Conservation (phyloP, 2,797 vertebrate genomes). For the Zenarchopterus dispar region DNA sequence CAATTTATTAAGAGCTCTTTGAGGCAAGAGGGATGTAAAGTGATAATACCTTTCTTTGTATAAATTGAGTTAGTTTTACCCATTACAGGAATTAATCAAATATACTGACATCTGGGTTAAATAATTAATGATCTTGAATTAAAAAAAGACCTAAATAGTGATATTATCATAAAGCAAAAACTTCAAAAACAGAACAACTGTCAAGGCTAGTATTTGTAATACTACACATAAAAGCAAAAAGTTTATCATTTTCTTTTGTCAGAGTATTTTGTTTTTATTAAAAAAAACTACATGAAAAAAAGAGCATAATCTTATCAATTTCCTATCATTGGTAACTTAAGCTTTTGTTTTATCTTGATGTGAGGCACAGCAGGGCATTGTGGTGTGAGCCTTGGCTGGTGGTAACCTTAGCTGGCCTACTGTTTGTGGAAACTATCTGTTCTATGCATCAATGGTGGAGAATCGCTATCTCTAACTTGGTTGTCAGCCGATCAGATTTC, state of each 20-base stretch:
- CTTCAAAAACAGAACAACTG: slow-evolving; percentile 48
- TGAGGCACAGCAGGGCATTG: slow-evolving; percentile 35
- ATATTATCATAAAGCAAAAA: slow-evolving; percentile 56
- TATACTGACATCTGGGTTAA: slow-evolving; percentile 69
- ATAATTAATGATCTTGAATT: slow-evolving; percentile 72
- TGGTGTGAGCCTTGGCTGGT: slow-evolving; percentile 26
- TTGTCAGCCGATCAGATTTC: slow-evolving; percentile 80
- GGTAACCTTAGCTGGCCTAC: slow-evolving; percentile 68
- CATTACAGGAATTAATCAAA: slow-evolving; percentile 63
- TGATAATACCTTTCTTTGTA: slow-evolving; percentile 56
- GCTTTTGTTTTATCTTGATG: slow-evolving; percentile 75
- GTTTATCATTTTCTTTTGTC: slow-evolving; percentile 77
- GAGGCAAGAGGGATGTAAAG: slow-evolving; percentile 55
- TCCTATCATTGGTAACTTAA: slow-evolving; percentile 68
- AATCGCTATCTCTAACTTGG: slow-evolving; percentile 80
- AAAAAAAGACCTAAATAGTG: slow-evolving; percentile 58
- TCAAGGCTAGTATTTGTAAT: slow-evolving; percentile 40
- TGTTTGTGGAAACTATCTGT: slow-evolving; percentile 79
- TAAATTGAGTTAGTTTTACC: slow-evolving; percentile 63
- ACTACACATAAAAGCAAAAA: slow-evolving; percentile 47
- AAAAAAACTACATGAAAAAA: slow-evolving; percentile 40
- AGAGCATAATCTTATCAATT: slow-evolving; percentile 63
- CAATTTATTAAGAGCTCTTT: slow-evolving; percentile 63
- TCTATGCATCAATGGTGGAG: slow-evolving; percentile 69
- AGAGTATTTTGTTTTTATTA: slow-evolving; percentile 56